A percentile compares a stretch with the other conserved stretches of the same genome.
Conservation (phyloP, 1,140 invertebrate genomes). For the Theocolax elegans region DNA sequence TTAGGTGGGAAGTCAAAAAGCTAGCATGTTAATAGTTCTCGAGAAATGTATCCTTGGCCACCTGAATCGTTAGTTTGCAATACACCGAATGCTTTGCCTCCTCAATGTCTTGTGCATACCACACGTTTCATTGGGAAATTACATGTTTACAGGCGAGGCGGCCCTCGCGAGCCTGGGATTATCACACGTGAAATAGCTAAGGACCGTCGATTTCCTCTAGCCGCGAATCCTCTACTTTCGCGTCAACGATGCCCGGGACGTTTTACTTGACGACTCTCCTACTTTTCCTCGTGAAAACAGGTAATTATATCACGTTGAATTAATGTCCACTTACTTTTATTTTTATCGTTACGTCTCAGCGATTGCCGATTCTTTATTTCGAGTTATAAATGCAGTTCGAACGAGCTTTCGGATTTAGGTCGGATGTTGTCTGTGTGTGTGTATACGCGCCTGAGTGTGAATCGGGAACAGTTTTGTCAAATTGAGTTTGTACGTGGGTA, state of each 20-base stretch:
- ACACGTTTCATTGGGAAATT: not conserved
- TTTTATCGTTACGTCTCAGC: too few species aligned
- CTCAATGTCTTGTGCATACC: not conserved
- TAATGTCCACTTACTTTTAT: too few species aligned
- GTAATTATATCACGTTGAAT: constrained; percentile 52
- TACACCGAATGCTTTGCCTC: not conserved
- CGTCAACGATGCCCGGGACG: constrained; percentile 42
- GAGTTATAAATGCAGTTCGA: too few species aligned
- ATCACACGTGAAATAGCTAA: constrained; percentile 47
- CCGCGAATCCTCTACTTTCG: not conserved
- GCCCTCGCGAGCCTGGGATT: not conserved
- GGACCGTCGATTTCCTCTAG: not conserved
- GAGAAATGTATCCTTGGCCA: constrained; percentile 23
- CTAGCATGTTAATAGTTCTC: constrained; percentile 15
- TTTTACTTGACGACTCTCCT: constrained; percentile 49
- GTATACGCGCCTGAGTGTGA: too few species aligned
- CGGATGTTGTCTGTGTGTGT: too few species aligned
- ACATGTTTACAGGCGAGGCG: constrained; percentile 7
- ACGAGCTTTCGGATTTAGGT: too few species aligned
- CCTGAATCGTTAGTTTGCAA: too few species aligned
- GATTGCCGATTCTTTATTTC: too few species aligned
- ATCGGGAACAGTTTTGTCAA: too few species aligned
- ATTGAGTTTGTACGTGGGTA: too few species aligned
- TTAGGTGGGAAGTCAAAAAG: too few species aligned
- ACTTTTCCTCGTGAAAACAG: constrained; percentile 53